A percentile compares a stretch with the other conserved stretches of the same genome.
Conservation (phyloP, 2,113 vertebrate genomes). For the Lycocorax pyrrhopterus region DNA sequence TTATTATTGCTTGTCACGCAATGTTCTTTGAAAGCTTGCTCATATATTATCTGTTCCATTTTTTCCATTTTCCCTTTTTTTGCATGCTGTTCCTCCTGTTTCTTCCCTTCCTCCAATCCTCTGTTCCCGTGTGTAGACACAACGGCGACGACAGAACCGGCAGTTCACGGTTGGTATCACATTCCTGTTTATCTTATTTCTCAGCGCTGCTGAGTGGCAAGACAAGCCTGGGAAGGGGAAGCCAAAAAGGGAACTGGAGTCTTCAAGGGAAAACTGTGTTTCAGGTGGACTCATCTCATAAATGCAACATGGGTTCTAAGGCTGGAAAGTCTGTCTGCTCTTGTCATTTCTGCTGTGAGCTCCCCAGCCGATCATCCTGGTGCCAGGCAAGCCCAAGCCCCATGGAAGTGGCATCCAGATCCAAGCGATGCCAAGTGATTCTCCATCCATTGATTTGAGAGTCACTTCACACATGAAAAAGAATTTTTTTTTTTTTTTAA, state of each 20-base stretch:
- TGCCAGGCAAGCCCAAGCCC: background rate
- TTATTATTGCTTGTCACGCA: conserved; percentile 83
- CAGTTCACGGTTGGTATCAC: conserved; percentile 87
- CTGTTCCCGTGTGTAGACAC: conserved; percentile 87
- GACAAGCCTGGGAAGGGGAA: conserved; percentile 74
- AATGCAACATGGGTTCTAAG: conserved; percentile 1
- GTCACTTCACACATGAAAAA: background rate
- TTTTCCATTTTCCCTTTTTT: conserved; percentile 87
- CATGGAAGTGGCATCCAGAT: background rate
- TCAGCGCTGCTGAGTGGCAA: conserved; percentile 77
- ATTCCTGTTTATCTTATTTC: conserved; percentile 81
- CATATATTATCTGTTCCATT: conserved; percentile 89
- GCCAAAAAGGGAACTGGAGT: conserved; percentile 38
- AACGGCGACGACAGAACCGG: conserved; percentile 83
- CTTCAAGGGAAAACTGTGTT: conserved; percentile 67
- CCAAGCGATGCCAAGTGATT: background rate
- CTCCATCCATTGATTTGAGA: background rate
- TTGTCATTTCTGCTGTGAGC: conserved; percentile 62
- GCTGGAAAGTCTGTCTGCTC: conserved; percentile 55
- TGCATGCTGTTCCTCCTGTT: conserved; percentile 87
- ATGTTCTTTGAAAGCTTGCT: conserved; percentile 85
- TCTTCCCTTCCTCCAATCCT: conserved; percentile 86
- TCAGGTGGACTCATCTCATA: conserved; percentile 40
- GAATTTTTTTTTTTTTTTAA: background rate
- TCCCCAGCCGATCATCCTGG: background rate